These are phyloP conservation scores for Psittacula derbiana DNA, from an alignment of 2,797 vertebrate genomes.

Conservation along the genomic window DNA sequence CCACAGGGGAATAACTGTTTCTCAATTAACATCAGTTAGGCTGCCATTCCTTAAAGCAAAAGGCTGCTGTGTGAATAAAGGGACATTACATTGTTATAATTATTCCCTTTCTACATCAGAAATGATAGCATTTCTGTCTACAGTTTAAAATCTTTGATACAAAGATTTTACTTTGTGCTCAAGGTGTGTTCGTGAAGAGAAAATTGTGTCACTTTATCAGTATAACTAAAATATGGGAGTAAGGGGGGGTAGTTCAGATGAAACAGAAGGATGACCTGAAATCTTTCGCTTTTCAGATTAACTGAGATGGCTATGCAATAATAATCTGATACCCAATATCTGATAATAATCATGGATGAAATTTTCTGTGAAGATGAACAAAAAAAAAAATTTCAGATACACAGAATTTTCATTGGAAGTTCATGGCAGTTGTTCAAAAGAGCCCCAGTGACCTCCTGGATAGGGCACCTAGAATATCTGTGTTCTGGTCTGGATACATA, in stretches of 20 bases:
- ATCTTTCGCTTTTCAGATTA: neutral
- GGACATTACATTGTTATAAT: neutral
- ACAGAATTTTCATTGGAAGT: neutral
- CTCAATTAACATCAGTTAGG: neutral
- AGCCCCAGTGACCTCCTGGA: rapidly evolving
- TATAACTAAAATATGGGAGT: neutral
- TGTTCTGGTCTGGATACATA: neutral
- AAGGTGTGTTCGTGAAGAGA: neutral
- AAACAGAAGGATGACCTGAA: neutral
- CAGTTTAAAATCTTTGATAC: neutral
- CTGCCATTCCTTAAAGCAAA: neutral
- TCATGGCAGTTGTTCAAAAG: neutral
- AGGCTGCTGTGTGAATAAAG: neutral
- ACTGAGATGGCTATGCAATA: neutral
- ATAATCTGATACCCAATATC: neutral
- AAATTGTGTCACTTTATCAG: neutral
- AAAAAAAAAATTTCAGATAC: neutral
- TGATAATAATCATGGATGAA: neutral
- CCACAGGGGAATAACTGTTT: neutral
- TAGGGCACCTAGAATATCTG: neutral
- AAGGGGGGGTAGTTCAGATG: rapidly evolving
- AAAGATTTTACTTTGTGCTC: neutral
- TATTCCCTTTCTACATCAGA: neutral
- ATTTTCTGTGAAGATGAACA: neutral
- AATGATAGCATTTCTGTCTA: neutral